A percentile compares a stretch with the other conserved stretches of the same genome.
These are phyloP conservation scores for Apteryx mantelli DNA, from an alignment of 2,113 vertebrate species.

Conservation along the genomic window DNA sequence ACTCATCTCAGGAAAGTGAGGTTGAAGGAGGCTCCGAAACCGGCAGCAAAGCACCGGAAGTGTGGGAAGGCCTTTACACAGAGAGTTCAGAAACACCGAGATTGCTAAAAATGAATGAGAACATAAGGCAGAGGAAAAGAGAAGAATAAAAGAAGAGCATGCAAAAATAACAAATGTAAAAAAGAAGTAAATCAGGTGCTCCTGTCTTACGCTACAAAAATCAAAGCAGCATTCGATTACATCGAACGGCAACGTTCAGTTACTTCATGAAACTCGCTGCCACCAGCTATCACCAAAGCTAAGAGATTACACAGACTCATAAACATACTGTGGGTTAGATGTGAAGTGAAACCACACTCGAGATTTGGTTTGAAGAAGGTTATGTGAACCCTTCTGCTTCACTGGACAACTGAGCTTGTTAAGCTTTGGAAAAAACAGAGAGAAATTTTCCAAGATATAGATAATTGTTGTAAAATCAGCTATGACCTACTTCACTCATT, in stretches of 20 bases:
- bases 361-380: neutral
- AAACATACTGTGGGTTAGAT: neutral
- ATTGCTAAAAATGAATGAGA: neutral
- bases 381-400: neutral
- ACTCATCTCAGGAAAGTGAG: neutral
- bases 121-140: neutral
- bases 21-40: neutral
- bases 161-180: neutral
- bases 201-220: neutral
- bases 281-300: neutral
- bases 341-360: neutral
- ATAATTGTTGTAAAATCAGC: neutral
- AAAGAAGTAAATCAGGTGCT: neutral
- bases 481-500: neutral
- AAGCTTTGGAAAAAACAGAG: neutral
- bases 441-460: neutral
- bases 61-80: neutral
- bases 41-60: fast-evolving
- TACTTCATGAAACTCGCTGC: fast-evolving
- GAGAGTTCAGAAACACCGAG: neutral
- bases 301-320: neutral
- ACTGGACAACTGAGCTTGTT: neutral
- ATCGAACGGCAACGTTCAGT: neutral
- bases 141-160: neutral
- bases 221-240: fast-evolving